Evolutionary conservation across 2,888 invertebrate genomes (phyloP).

Genomic region (Cryptocheilus praepositus): DNA sequence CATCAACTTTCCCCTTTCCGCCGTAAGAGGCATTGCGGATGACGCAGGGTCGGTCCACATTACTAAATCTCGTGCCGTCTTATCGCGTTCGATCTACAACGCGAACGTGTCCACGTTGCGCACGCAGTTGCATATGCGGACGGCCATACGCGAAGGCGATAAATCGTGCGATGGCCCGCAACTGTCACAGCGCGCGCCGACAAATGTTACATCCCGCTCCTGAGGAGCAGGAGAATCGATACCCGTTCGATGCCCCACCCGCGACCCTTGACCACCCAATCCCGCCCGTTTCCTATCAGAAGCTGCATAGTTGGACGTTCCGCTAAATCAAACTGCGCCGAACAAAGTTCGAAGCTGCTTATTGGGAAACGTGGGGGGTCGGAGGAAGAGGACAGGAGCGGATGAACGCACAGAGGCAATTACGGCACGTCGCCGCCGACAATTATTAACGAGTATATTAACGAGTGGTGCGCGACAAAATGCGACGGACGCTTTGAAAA

Average conservation of each 20-base stretch:
- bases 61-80: too few species aligned
- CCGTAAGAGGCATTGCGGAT: too few species aligned
- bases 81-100: too few species aligned
- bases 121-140: too few species aligned
- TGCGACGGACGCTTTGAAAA: constrained; percentile 8
- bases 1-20: too few species aligned
- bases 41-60: too few species aligned
- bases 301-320: constrained; percentile 39
- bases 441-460: constrained; percentile 39
- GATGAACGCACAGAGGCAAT: constrained; percentile 27
- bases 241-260: constrained; percentile 33
- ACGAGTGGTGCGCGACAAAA: constrained; percentile 14
- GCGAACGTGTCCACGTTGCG: too few species aligned
- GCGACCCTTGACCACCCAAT: too few species aligned
- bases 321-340: constrained; percentile 58
- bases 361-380: constrained; percentile 22
- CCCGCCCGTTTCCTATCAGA: too few species aligned
- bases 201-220: constrained; percentile 26
- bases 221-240: constrained; percentile 32
- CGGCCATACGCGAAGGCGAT: too few species aligned
- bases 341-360: constrained; percentile 59
- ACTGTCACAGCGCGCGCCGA: neutral
- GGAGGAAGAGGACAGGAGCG: neutral
- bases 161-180: too few species aligned
- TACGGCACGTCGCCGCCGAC: constrained; percentile 23